These are phyloP conservation scores for Belonocnema kinseyi DNA, from an alignment of 1,140 invertebrate genomes.

Conservation along the genomic window DNA sequence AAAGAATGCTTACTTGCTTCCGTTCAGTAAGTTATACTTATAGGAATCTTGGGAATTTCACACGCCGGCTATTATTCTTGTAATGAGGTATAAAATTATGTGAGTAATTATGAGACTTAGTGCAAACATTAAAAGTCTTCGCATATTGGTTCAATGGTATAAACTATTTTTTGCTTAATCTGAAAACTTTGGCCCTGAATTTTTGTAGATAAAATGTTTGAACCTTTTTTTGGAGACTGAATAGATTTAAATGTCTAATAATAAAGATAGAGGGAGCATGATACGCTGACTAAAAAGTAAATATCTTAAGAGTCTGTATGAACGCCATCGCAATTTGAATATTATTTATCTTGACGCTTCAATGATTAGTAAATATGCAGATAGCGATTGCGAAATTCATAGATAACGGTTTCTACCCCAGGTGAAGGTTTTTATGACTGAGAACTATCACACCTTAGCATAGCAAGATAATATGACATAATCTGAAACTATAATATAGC, in stretches of 20 bases:
- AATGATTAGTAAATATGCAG: slow-evolving; percentile 16
- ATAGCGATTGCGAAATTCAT: slow-evolving; percentile 13
- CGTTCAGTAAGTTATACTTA: not conserved
- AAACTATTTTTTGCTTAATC: not conserved
- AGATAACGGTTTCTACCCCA: slow-evolving; percentile 3
- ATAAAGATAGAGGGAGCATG: too few species aligned
- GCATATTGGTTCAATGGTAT: slow-evolving; percentile 8
- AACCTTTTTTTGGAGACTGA: too few species aligned
- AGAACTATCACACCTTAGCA: slow-evolving; percentile 5
- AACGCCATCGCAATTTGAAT: too few species aligned
- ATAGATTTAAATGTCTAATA: too few species aligned
- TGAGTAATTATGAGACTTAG: slow-evolving; percentile 18
- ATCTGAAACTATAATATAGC: too few species aligned
- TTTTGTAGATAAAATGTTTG: too few species aligned
- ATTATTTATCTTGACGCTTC: not conserved
- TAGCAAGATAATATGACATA: not conserved
- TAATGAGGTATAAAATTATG: not conserved
- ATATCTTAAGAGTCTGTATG: not conserved
- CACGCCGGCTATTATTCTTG: slow-evolving; percentile 8
- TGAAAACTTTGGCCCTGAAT: not conserved
- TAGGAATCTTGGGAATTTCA: slow-evolving; percentile 22
- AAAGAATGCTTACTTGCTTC: slow-evolving; percentile 22
- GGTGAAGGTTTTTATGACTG: slow-evolving; percentile 12
- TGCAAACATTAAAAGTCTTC: not conserved
- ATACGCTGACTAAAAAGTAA: too few species aligned